Conservation (phyloP, 1,140 invertebrate genomes). For the Drosophila setifemur region DNA sequence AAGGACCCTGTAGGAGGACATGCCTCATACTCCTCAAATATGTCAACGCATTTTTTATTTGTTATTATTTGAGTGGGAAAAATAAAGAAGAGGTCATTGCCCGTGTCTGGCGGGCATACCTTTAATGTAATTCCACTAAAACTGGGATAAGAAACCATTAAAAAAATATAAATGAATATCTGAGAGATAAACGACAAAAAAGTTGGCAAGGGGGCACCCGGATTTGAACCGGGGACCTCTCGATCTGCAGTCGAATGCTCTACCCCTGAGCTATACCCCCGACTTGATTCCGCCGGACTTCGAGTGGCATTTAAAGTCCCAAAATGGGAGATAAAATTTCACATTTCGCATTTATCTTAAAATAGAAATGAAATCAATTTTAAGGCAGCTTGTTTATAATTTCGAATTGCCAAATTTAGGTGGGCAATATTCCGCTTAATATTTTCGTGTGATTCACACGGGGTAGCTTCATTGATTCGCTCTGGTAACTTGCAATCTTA, state of each 20-base stretch:
- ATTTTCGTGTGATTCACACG: constrained; percentile 18
- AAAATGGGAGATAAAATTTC: constrained; percentile 19
- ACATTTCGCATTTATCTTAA: constrained; percentile 13
- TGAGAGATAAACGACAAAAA: constrained; percentile 24
- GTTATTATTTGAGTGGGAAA: constrained; percentile 16
- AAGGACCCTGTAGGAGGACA: constrained; percentile 17
- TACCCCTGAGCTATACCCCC: constrained; percentile 96
- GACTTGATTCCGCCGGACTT: neutral
- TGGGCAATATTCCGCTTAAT: neutral
- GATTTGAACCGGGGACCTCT: constrained; percentile 97
- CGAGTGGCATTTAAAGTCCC: neutral
- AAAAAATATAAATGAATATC: neutral
- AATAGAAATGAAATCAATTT: constrained; percentile 46
- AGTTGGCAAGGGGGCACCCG: constrained; percentile 90
- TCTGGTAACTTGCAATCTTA: constrained; percentile 24
- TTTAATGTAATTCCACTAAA: constrained; percentile 17
- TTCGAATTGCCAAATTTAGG: neutral
- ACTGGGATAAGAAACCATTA: neutral
- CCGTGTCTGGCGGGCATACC: constrained; percentile 4
- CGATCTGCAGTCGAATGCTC: constrained; percentile 97
- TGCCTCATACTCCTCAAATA: neutral
- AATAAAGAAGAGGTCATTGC: constrained; percentile 28
- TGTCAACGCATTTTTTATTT: constrained; percentile 36
- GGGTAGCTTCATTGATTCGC: neutral
- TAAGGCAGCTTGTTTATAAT: neutral